Percentiles rank a stretch among this genome's conserved stretches.
Evolutionary conservation across 2,113 vertebrate species (phyloP).

Genomic region (Rhipidura dahli): DNA sequence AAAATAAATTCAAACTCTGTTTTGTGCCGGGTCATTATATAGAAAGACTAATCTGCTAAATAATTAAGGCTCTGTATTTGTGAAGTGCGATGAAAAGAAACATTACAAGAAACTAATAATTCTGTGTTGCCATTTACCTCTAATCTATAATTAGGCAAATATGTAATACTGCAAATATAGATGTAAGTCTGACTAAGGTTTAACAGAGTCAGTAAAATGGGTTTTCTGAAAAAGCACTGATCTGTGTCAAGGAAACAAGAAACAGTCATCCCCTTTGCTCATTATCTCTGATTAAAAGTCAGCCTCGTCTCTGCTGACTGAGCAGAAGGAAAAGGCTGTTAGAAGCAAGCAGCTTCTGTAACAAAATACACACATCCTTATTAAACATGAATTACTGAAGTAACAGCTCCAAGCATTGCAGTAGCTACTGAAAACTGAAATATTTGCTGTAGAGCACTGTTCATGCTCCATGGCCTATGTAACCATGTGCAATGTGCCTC

Average conservation of each 20-base stretch:
- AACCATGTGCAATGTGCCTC: background rate
- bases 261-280: background rate
- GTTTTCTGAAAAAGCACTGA: background rate
- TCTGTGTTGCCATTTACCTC: background rate
- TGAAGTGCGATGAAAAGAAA: constrained; percentile 29
- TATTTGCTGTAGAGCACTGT: background rate
- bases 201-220: background rate
- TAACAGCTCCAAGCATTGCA: background rate
- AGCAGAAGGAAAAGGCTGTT: background rate
- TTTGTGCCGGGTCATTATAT: constrained; percentile 16
- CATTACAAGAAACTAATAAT: constrained; percentile 29
- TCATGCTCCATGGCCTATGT: background rate
- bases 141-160: constrained; percentile 43
- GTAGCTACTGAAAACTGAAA: background rate
- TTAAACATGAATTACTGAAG: constrained; percentile 34
- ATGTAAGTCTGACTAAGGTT: constrained; percentile 24
- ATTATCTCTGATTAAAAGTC: background rate
- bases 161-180: constrained; percentile 49
- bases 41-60: constrained; percentile 39
- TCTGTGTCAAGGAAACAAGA: background rate
- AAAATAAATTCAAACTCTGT: constrained; percentile 21
- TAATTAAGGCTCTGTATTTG: constrained; percentile 42
- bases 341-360: background rate
- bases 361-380: background rate
- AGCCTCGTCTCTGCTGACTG: background rate